phyloP scores from a whole-genome alignment of 2,888 invertebrate species.

The Andricus curvator region DNA sequence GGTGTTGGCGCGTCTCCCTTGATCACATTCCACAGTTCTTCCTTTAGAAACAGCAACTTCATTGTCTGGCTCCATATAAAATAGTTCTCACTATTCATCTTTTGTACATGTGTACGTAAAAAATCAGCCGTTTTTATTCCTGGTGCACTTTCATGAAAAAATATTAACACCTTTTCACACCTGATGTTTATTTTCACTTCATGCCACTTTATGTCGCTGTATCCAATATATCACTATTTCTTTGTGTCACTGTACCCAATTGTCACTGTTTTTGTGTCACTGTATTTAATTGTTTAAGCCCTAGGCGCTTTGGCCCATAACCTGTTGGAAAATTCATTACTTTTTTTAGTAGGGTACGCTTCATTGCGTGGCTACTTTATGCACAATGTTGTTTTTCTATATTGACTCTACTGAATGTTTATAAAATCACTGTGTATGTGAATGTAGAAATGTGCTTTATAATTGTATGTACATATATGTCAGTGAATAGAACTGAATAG shows the following conservation, averaged over 20 bases:
- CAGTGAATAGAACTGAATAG: too few relatives aligned
- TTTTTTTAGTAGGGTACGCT: too few relatives aligned
- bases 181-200: background rate
- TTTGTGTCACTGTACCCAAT: background rate
- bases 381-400: too few relatives aligned
- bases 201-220: background rate
- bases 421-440: too few relatives aligned
- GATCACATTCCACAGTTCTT: background rate
- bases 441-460: too few relatives aligned
- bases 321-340: slow-evolving; percentile 34
- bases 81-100: slow-evolving; percentile 23
- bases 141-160: background rate
- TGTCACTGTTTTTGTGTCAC: background rate
- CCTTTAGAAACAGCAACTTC: background rate
- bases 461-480: too few relatives aligned
- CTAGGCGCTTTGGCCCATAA: slow-evolving; percentile 41
- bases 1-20: background rate
- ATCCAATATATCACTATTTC: background rate
- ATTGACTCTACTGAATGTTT: too few relatives aligned
- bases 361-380: too few relatives aligned
- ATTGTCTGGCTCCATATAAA: slow-evolving; percentile 11
- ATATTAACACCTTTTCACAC: background rate
- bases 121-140: background rate
- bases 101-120: background rate
- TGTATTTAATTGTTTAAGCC: background rate